phyloP scores from a whole-genome alignment of 2,113 vertebrate species.

The Stictonetta naevosa region DNA sequence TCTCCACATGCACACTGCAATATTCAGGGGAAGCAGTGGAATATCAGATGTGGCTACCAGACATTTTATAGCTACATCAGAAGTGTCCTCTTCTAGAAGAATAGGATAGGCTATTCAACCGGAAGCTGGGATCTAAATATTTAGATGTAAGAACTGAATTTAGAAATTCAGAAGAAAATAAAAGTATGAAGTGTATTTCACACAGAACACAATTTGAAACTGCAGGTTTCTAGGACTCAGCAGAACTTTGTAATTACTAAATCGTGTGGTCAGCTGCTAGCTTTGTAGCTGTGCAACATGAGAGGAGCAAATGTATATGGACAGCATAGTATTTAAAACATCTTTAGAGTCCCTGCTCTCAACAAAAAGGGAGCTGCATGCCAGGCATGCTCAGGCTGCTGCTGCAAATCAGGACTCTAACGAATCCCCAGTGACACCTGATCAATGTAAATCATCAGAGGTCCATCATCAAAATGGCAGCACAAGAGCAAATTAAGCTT shows the following conservation, averaged over 20 bases:
- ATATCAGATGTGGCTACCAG: neutral
- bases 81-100: neutral
- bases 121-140: neutral
- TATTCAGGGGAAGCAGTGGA: neutral
- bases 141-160: neutral
- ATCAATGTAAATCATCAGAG: neutral
- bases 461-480: neutral
- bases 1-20: neutral
- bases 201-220: neutral
- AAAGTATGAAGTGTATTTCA: neutral
- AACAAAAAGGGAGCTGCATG: neutral
- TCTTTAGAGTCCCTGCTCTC: neutral
- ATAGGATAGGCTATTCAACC: neutral
- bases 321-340: accelerated
- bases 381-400: neutral
- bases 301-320: neutral
- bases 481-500: neutral
- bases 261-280: neutral
- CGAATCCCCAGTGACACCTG: neutral
- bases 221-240: neutral
- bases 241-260: neutral
- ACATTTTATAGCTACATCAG: neutral
- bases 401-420: neutral
- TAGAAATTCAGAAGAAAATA: neutral
- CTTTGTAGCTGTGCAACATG: neutral